These are phyloP conservation scores for Nymphicus hollandicus DNA, from an alignment of 2,113 vertebrate species.

Conservation along the genomic window DNA sequence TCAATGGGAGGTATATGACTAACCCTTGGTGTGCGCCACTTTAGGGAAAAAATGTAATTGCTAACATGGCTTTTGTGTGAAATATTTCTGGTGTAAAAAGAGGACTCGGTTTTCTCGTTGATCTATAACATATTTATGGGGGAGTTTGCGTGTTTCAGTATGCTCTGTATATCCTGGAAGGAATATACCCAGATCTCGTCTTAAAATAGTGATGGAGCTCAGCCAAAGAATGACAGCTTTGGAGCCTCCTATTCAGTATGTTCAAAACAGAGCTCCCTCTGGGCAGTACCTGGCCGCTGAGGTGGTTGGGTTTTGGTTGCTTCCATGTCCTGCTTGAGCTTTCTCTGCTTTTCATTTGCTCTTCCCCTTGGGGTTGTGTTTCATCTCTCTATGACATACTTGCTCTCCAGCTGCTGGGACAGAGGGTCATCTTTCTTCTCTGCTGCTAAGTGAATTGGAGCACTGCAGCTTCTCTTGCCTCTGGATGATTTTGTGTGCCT, in stretches of 20 bases:
- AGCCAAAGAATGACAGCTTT: not conserved
- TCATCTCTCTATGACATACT: not conserved
- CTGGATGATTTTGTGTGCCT: not conserved
- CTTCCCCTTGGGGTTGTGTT: not conserved
- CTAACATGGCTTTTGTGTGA: constrained; percentile 16
- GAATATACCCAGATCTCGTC: not conserved
- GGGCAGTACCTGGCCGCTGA: not conserved
- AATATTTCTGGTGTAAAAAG: not conserved
- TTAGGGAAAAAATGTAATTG: not conserved
- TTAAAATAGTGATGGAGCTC: not conserved
- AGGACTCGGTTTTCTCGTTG: not conserved
- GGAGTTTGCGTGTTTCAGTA: not conserved
- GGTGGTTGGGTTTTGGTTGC: not conserved
- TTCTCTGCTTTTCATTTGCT: not conserved
- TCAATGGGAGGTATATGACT: constrained; percentile 45
- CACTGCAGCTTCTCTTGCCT: not conserved
- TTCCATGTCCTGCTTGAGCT: not conserved
- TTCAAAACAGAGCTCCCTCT: not conserved
- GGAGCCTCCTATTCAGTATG: not conserved
- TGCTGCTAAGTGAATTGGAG: not conserved
- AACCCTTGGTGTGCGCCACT: constrained; percentile 15
- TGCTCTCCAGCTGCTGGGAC: not conserved
- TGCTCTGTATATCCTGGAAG: constrained; percentile 11
- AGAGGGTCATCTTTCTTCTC: not conserved
- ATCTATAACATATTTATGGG: constrained; percentile 25